Evolutionary conservation across 2,888 invertebrate genomes (phyloP).

Genomic region (Trisateles emortualis): DNA sequence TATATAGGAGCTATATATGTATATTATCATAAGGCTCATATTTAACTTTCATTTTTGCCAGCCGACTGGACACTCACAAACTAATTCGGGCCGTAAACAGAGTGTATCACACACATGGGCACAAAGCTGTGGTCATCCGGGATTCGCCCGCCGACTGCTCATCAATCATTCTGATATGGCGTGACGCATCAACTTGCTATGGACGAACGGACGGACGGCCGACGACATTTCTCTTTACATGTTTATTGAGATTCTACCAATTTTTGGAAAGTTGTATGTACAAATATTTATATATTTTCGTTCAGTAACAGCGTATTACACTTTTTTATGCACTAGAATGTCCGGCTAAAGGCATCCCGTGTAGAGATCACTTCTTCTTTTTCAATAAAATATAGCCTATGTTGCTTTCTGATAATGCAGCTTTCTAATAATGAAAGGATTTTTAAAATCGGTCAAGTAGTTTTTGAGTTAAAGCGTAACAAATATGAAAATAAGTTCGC

Average conservation of each 20-base stretch:
- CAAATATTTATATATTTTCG: too few species aligned
- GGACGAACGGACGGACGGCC: constrained; percentile 25
- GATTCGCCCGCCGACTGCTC: constrained; percentile 51
- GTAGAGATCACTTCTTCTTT: too few species aligned
- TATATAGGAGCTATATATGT: constrained; percentile 21
- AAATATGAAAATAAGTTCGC: too few species aligned
- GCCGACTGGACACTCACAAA: constrained; percentile 38
- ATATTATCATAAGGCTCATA: constrained; percentile 22
- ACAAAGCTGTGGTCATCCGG: constrained; percentile 56
- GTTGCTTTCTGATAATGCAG: too few species aligned
- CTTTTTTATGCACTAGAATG: too few species aligned
- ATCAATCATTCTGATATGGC: constrained; percentile 81
- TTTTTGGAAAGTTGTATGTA: constrained; percentile 19
- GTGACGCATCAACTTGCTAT: constrained; percentile 73
- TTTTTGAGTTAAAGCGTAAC: too few species aligned
- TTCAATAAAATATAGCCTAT: too few species aligned
- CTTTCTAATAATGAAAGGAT: too few species aligned
- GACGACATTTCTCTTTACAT: constrained; percentile 66
- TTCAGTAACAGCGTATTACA: constrained; percentile 9
- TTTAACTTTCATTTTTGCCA: constrained; percentile 45
- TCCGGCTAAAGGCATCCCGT: too few species aligned
- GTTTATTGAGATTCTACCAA: constrained; percentile 45
- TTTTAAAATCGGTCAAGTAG: too few species aligned
- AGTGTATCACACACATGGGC: constrained; percentile 44
- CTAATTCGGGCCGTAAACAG: constrained; percentile 46